Conservation (phyloP, 1,140 invertebrate genomes). For the Heliconius nattereri region DNA sequence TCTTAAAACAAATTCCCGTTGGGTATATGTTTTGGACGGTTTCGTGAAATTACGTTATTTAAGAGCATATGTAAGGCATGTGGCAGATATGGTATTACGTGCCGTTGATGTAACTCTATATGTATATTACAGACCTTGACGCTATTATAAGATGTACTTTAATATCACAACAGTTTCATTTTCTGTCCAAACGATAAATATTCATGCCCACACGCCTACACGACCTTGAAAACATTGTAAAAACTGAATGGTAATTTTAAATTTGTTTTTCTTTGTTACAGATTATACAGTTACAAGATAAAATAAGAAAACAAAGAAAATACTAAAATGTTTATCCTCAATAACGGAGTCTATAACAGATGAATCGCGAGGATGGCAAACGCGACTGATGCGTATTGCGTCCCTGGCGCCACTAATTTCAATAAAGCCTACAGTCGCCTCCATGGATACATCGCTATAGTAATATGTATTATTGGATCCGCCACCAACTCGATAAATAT, state of each 20-base stretch:
- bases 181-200: constrained; percentile 17
- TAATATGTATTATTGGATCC: constrained; percentile 94
- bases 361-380: constrained; percentile 61
- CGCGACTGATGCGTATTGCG: constrained; percentile 72
- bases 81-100: not conserved
- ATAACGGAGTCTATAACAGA: constrained; percentile 52
- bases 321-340: constrained; percentile 30
- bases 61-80: constrained; percentile 6
- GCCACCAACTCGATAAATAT: constrained; percentile 97
- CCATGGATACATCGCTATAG: constrained; percentile 79
- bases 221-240: not conserved
- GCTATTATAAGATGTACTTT: constrained; percentile 33
- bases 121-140: constrained; percentile 23
- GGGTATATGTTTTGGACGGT: not conserved
- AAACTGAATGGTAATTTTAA: not conserved
- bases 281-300: constrained; percentile 27
- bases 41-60: not conserved
- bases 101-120: not conserved
- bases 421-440: constrained; percentile 72
- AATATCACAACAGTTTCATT: constrained; percentile 12
- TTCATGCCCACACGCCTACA: not conserved
- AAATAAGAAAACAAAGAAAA: constrained; percentile 24
- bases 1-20: not conserved
- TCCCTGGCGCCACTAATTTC: constrained; percentile 75
- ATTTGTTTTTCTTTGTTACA: constrained; percentile 39